These are phyloP conservation scores for Drosophila meridiana DNA, from an alignment of 2,888 invertebrate genomes.

Conservation along the genomic window DNA sequence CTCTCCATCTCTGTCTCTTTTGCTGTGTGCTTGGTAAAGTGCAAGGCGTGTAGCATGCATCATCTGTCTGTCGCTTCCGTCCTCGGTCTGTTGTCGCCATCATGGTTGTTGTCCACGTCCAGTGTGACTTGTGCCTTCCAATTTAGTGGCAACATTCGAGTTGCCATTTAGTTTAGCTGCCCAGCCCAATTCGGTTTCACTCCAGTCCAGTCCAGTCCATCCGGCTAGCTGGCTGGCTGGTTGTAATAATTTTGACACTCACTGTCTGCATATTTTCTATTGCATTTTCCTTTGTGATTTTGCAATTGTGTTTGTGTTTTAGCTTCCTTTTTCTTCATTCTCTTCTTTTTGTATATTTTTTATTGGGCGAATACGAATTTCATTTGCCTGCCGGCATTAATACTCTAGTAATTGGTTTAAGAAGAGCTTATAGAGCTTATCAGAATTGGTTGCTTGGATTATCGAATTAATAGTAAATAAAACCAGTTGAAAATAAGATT, in stretches of 20 bases:
- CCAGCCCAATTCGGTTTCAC: constrained; percentile 12
- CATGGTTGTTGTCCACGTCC: constrained; percentile 47
- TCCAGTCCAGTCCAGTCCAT: neutral
- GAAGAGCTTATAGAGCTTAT: neutral
- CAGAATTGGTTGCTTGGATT: neutral
- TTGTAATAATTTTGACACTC: constrained; percentile 74
- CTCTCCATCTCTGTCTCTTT: neutral
- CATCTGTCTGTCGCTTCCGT: constrained; percentile 49
- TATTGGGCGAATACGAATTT: constrained; percentile 20
- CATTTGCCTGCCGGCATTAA: constrained; percentile 26
- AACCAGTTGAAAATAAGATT: neutral
- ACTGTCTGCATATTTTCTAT: constrained; percentile 50
- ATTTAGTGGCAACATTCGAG: constrained; percentile 42
- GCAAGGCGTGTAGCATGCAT: constrained; percentile 67
- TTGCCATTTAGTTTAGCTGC: constrained; percentile 25
- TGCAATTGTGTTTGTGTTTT: constrained; percentile 44
- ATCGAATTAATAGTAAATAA: neutral
- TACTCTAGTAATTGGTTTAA: neutral
- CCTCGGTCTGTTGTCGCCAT: constrained; percentile 61
- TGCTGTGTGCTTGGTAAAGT: constrained; percentile 41
- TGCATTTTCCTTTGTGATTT: constrained; percentile 33
- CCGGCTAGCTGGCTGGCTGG: constrained; percentile 19
- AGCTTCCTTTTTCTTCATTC: constrained; percentile 19
- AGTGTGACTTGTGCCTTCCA: constrained; percentile 53
- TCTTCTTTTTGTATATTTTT: constrained; percentile 3